These are phyloP conservation scores for Seira musarum DNA, from an alignment of 2,888 invertebrate genomes.

Conservation along the genomic window DNA sequence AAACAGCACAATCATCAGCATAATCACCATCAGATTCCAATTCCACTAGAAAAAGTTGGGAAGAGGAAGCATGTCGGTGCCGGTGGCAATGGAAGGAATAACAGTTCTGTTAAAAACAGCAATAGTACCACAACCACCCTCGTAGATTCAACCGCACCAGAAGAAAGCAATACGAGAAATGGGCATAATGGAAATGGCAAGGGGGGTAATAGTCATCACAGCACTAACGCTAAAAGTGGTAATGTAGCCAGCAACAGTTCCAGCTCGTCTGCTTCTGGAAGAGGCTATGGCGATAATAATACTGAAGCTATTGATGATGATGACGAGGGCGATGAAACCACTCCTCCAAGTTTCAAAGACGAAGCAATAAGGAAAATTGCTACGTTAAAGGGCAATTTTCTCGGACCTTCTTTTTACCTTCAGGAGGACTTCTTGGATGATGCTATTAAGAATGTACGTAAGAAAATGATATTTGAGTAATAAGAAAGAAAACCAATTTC, in stretches of 20 bases:
- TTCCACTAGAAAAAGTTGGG: constrained; percentile 24
- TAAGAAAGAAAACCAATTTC: constrained; percentile 13
- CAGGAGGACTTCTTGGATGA: constrained; percentile 67
- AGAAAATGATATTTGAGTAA: not conserved
- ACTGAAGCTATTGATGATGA: not conserved
- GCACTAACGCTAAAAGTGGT: not conserved
- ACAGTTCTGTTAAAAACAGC: not conserved
- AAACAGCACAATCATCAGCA: constrained; percentile 19
- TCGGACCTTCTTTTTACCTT: constrained; percentile 67
- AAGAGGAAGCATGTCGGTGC: constrained; percentile 16
- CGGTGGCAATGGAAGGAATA: not conserved
- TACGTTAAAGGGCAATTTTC: constrained; percentile 71
- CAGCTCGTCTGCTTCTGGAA: constrained; percentile 4
- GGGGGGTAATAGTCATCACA: constrained; percentile 2
- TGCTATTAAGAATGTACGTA: constrained; percentile 63
- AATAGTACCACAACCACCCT: not conserved
- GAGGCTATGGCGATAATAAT: not conserved
- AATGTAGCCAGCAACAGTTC: constrained; percentile 12
- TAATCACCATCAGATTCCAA: constrained; percentile 24
- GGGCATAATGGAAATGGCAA: constrained; percentile 32
- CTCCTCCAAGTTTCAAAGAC: constrained; percentile 70
- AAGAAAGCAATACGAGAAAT: constrained; percentile 19
- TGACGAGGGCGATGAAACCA: not conserved
- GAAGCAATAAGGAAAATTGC: constrained; percentile 73
- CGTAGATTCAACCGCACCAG: not conserved